These are phyloP conservation scores for Eupithecia exiguata DNA, from an alignment of 2,888 invertebrate species.

Conservation along the genomic window DNA sequence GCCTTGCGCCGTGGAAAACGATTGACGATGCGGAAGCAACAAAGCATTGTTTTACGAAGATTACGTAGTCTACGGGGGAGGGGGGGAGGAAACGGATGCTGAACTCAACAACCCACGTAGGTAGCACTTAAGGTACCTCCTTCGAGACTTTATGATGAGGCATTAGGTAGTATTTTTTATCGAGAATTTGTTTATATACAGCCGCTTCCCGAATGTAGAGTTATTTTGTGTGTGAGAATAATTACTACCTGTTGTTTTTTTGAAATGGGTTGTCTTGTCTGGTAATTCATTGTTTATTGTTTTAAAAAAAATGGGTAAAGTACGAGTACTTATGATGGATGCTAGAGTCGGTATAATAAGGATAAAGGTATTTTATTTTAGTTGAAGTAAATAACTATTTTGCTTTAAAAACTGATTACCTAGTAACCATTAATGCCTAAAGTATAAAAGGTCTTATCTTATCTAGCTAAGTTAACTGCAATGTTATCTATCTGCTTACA, in stretches of 20 bases:
- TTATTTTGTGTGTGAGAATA: not conserved
- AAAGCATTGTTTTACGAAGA: slow-evolving; percentile 73
- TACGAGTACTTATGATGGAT: not conserved
- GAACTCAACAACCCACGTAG: slow-evolving; percentile 50
- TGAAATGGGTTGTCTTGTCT: not conserved
- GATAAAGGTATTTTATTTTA: not conserved
- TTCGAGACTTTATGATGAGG: slow-evolving; percentile 40
- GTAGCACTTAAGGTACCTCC: slow-evolving; percentile 42
- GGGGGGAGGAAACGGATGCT: slow-evolving; percentile 58
- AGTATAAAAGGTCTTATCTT: not conserved
- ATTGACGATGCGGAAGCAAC: slow-evolving; percentile 74
- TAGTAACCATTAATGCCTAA: no score
- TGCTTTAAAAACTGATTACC: no score
- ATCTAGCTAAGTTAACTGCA: not conserved
- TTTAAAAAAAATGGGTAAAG: not conserved
- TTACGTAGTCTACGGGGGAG: slow-evolving; percentile 54
- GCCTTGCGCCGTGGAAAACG: slow-evolving; percentile 78
- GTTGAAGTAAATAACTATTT: no score
- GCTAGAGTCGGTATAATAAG: not conserved
- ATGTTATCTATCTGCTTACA: not conserved
- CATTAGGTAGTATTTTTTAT: slow-evolving; percentile 22
- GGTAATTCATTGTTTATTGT: no score
- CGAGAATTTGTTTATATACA: not conserved
- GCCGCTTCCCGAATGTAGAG: slow-evolving; percentile 6
- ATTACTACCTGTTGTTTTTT: slow-evolving; percentile 3